Base-by-base conservation (phyloP, 1,140 invertebrate genomes). In the Pristionchus pacificus region DNA sequence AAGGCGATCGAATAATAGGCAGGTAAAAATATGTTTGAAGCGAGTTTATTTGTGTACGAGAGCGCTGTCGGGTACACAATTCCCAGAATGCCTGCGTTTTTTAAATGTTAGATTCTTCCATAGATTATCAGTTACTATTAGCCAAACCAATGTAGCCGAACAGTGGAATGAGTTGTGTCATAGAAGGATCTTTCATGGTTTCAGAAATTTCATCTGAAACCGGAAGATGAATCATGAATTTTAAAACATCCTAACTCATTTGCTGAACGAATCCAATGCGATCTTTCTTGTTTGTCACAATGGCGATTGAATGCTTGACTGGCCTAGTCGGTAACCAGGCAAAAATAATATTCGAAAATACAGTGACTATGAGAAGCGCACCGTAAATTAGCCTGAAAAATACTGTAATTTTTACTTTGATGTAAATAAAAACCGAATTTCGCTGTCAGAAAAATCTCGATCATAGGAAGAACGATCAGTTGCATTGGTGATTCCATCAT, bases 251-350 rank as follows among this genome's bases (percentile, higher is more conserved):
- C 65, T 32, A 19, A 66, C 65, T 57, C 65, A 66, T 32, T 6
- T 66, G 65, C 3, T 66, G 30, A 24, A 49, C 25, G 49, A 66
- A 66, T 19, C 14, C 49, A 13, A 31, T 72, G 13, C 60, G n/a
- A n/a, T n/a, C 49, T n/a, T 62, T 68, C 1, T 29, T 58, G 31
- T 64, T 29, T 10, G 58, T 33, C 1, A 25, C 57, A 28, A 60
- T 60, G 19, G 67, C 71, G 24, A 73, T 68, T 65, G 65, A 73
- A 24, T 73, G 24, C n/a, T 73, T 66, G 13, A 68, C 61, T n/a
- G 68, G 60, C 29, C 32, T 38, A 2, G 71, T 61, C 2, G 71
- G 71, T 25, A 73, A 63, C 15, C 68, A 19, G 32, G 58, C 31
- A 49, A 73, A 73, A 10, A 60, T 73, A 29, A 73, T 49, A 30